These are phyloP conservation scores for Octopus sinensis DNA, from an alignment of 1,140 invertebrate genomes.

Conservation along the genomic window DNA sequence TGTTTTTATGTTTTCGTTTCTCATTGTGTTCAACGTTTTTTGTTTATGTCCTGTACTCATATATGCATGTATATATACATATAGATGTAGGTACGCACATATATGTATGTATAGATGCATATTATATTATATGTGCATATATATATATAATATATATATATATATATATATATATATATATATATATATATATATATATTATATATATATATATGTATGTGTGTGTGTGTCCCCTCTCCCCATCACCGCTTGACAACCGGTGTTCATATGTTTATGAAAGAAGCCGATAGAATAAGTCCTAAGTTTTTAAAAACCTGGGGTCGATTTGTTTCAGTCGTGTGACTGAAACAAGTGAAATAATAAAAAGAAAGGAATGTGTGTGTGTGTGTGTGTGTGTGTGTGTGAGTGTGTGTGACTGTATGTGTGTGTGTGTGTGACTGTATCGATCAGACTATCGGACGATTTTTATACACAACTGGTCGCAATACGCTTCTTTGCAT, in stretches of 20 bases:
- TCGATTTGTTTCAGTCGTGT: not conserved
- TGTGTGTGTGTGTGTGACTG: not conserved
- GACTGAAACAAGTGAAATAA: too few species aligned
- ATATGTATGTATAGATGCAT: not conserved
- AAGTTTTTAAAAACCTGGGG: not conserved
- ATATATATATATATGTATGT: not conserved
- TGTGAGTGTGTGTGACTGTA: not conserved
- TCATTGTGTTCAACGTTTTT: too few species aligned
- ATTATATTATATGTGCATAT: not conserved
- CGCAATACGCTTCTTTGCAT: not conserved
- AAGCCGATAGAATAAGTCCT: not conserved
- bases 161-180: too few species aligned
- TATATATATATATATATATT: too few species aligned
- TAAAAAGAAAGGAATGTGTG: not conserved
- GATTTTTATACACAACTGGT: not conserved
- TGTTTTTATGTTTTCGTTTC: too few species aligned
- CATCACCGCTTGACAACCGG: not conserved
- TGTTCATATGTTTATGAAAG: not conserved
- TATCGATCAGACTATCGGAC: not conserved
- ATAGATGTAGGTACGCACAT: not conserved
- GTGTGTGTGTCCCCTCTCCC: not conserved
- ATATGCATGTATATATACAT: not conserved
- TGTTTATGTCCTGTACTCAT: too few species aligned
- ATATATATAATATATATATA: too few species aligned
- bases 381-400: not conserved